Conservation (phyloP, 1,140 invertebrate genomes). For the Drosophila lacertosa region DNA sequence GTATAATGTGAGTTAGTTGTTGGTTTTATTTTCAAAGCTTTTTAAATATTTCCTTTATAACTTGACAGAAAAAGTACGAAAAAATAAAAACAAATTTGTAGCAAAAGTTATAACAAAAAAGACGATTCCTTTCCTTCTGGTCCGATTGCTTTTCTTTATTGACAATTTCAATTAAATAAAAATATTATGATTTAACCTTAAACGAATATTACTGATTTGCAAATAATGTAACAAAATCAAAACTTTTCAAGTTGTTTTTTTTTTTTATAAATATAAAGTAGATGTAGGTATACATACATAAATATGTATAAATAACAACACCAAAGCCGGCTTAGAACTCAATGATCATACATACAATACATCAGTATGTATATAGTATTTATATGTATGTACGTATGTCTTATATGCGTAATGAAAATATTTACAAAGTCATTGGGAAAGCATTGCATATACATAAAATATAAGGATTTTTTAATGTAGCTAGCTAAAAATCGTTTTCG, state of each 20-base stretch:
- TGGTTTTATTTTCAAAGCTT: conserved; percentile 17
- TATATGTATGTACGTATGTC: conserved; percentile 14
- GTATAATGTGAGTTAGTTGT: conserved; percentile 20
- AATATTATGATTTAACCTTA: conserved; percentile 43
- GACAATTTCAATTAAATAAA: conserved; percentile 45
- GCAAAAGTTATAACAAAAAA: neutral
- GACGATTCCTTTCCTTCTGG: conserved; percentile 15
- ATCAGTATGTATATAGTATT: conserved; percentile 7
- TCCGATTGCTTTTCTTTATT: conserved; percentile 56
- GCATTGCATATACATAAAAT: conserved; percentile 18
- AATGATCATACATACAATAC: conserved; percentile 10
- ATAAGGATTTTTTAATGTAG: conserved; percentile 14
- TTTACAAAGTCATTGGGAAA: conserved; percentile 42
- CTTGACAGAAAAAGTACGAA: neutral
- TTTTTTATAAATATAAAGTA: conserved; percentile 37
- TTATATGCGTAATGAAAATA: conserved; percentile 36
- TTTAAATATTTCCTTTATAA: conserved; percentile 1
- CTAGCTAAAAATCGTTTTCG: conserved; percentile 39
- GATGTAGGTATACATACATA: conserved; percentile 31
- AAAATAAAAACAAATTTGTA: neutral
- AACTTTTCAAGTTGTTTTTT: conserved; percentile 50
- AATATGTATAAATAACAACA: conserved; percentile 65
- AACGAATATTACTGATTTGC: conserved; percentile 30
- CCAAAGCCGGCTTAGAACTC: conserved; percentile 60
- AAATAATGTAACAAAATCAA: conserved; percentile 60